These are phyloP conservation scores for Spodoptera picta DNA, from an alignment of 2,888 invertebrate species.

Conservation along the genomic window DNA sequence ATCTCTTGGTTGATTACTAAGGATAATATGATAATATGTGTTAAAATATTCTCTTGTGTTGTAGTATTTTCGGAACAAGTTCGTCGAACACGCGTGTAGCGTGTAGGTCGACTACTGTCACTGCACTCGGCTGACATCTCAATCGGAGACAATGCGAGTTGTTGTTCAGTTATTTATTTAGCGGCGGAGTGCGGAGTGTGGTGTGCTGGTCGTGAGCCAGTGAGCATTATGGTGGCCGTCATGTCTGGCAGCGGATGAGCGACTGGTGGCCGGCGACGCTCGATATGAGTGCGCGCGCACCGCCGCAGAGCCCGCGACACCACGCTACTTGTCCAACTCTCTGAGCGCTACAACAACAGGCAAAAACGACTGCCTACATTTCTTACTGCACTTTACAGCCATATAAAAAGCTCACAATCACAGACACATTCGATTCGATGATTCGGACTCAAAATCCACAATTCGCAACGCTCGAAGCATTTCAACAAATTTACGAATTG, in stretches of 20 bases:
- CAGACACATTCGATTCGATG: conserved; percentile 47
- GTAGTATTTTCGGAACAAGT: background rate
- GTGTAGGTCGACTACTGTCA: background rate
- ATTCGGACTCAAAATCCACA: conserved; percentile 51
- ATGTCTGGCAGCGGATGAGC: conserved; percentile 31
- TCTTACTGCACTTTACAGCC: conserved; percentile 52
- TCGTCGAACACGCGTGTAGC: background rate
- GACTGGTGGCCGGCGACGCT: conserved; percentile 63
- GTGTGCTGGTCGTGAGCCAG: conserved; percentile 4
- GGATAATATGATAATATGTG: background rate
- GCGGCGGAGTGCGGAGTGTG: conserved; percentile 13
- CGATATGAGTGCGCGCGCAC: conserved; percentile 82
- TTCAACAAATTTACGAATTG: conserved; percentile 43
- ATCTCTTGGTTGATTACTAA: background rate
- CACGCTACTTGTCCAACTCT: conserved; percentile 31
- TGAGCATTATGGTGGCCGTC: conserved; percentile 30
- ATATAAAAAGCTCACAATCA: conserved; percentile 57
- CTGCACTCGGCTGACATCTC: background rate
- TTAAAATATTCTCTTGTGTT: background rate
- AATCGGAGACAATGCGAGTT: conserved; percentile 14
- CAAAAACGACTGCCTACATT: conserved; percentile 41
- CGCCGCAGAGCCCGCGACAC: conserved; percentile 58
- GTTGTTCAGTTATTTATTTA: conserved; percentile 38
- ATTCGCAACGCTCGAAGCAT: conserved; percentile 51
- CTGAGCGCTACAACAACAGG: conserved; percentile 28